Evolutionary conservation across 2,888 invertebrate genomes (phyloP), one percentile per base, ranked within the genome.

Genomic region (Limnephilus auricula): DNA sequence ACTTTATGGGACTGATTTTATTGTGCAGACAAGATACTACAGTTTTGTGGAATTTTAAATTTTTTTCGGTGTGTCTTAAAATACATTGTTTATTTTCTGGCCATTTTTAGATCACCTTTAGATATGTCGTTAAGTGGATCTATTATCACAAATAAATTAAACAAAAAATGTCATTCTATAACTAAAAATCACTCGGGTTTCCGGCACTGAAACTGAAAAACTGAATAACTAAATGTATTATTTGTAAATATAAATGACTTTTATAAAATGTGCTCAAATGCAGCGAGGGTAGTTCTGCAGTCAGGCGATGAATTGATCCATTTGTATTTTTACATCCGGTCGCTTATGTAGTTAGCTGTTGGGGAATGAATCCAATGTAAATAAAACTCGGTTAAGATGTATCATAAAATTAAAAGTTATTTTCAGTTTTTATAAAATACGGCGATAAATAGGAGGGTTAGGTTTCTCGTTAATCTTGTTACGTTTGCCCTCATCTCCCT

Each of bases 281-380:
- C 80, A 79, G 79, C 45, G 18, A n/a, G 65, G 65, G 65, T 65
- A 65, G 65, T 65, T 65, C 25, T 25, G 65, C 65, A 9, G 9
- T 65, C 65, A n/a, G 65, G 65, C 25, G 65, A n/a, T 3, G 40
- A 30, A 37, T 31, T 31, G 18, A 82, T 89, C 82, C 18, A 83
- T 45, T 83, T 83, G 89, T 89, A 82, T 83, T 89, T 89, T 50
- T 82, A 82, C 89, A 82, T 34, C 79, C 37, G 78, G 89, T 89
- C n/a, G 79, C 79, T 89, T 79, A 15, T n/a, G 37, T 40, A 85
- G 37, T 40, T 40, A 65, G 65, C 65, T 65, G 65, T 65, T 65
- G 65, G 25, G 85, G 85, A 30, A 85, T 25, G 45, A 30, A 37
- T n/a, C n/a, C 45, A 40, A 40, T 85, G 85, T 85, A 85, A 40